phyloP scores from a whole-genome alignment of 2,888 invertebrate genomes.

The Odiellus spinosus region DNA sequence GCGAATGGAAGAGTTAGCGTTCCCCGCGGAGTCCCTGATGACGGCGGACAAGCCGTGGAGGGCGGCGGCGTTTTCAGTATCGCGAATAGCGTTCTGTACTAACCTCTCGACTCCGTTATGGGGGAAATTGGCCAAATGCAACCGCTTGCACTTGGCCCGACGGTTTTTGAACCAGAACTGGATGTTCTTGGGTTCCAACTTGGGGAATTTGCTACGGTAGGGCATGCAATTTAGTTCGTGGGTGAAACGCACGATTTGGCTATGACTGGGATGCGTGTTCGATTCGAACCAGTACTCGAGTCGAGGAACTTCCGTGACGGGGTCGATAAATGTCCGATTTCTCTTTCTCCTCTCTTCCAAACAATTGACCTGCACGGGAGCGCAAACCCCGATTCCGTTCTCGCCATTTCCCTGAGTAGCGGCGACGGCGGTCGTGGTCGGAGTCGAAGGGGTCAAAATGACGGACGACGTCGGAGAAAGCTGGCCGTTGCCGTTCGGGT shows the following conservation, averaged over 20 bases:
- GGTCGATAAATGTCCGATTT: slow-evolving; percentile 97
- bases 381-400: too few species aligned
- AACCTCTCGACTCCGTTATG: background rate
- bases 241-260: slow-evolving; percentile 91
- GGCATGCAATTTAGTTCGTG: slow-evolving; percentile 93
- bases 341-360: slow-evolving; percentile 73
- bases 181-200: slow-evolving; percentile 96
- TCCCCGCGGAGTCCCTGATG: too few species aligned
- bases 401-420: too few species aligned
- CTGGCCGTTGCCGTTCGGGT: too few species aligned
- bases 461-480: too few species aligned
- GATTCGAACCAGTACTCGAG: slow-evolving; percentile 38
- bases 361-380: slow-evolving; percentile 3
- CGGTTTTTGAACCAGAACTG: slow-evolving; percentile 99
- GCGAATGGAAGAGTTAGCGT: too few species aligned
- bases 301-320: slow-evolving; percentile 71
- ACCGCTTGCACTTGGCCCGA: slow-evolving; percentile 90
- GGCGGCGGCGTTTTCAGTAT: too few species aligned
- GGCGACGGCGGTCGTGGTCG: too few species aligned
- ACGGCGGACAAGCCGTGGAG: too few species aligned
- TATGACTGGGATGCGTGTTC: slow-evolving; percentile 97
- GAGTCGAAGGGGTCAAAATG: too few species aligned
- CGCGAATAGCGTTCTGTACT: background rate
- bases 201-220: slow-evolving; percentile 93
- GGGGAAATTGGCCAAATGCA: slow-evolving; percentile 38